Base-by-base conservation (phyloP, 2,888 invertebrate species). In the Lepidochitona cinerea region DNA sequence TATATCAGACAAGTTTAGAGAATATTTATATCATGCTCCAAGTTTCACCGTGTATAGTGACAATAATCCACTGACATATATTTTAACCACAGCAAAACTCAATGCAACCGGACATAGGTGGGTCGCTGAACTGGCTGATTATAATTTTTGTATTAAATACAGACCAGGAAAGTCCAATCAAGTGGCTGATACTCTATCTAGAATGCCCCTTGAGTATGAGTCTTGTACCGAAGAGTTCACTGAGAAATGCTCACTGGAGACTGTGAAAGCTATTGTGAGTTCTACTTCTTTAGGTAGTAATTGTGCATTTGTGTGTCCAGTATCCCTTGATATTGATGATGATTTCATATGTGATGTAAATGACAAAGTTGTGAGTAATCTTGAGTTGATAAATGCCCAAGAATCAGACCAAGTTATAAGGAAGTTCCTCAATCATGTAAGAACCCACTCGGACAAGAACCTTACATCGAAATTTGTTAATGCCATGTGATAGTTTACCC, bases 91-190 rank as follows among this genome's bases (percentile, higher is more conserved):
- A 32, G 72, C 72, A n/a, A 74, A 72, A 37, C 37, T 76, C 53
- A 71, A 74, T 72, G 74, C 74, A 6, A 70, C 72, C 9, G 68
- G 71, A 12, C 74, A 74, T 32, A n/a, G n/a, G n/a, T 76, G 72
- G 74, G 7, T 74, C 23, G 69, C 71, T 9, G 74, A 37, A 7
- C 53, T 76, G 54, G 23, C 69, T 1, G 54, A 71, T 18, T 76
- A 72, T 41, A 49, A 49, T 14, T 72, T 74, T 32, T 26, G 18
- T 4, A 68, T 74, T 29, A 32, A 14, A 26, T 71, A 74, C 65
- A n/a, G 65, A 26, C 36, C 49, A 33, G 74, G 71, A n/a, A n/a
- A n/a, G 35, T 29, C 12, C 4, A 75, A 75, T 33, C 14, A 23
- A 5, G 75, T 70, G 33, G 75, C 75, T 14, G 74, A 77, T 69